Conservation (phyloP, 2,888 invertebrate species). For the Maniola hyperantus region DNA sequence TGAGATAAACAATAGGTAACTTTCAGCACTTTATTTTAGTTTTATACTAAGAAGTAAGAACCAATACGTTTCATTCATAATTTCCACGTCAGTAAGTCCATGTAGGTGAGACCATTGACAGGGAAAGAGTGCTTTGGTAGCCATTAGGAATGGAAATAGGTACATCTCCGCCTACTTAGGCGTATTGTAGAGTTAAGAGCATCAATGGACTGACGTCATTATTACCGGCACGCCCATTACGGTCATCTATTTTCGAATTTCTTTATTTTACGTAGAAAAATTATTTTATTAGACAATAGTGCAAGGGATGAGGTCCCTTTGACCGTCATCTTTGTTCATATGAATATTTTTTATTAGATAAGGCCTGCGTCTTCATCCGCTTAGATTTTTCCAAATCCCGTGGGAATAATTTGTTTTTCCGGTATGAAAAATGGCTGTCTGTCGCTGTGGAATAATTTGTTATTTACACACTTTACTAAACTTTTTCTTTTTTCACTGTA, state of each 20-base stretch:
- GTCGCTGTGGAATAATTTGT: no score
- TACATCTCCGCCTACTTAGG: background rate
- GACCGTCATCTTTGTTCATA: no score
- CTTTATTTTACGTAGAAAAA: background rate
- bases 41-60: background rate
- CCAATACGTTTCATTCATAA: constrained; percentile 27
- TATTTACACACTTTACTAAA: no score
- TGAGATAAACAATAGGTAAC: constrained; percentile 3
- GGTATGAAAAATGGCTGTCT: no score
- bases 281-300: background rate
- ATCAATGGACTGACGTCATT: constrained; percentile 6
- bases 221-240: background rate
- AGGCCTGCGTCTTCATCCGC: no score
- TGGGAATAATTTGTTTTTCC: no score
- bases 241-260: background rate
- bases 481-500: no score
- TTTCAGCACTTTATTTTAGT: constrained; percentile 7
- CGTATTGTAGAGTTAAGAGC: background rate
- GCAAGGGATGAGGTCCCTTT: no score
- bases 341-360: no score
- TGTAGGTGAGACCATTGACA: constrained; percentile 36
- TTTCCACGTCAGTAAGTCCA: constrained; percentile 25
- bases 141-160: constrained; percentile 33
- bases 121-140: constrained; percentile 17
- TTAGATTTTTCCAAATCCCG: no score